Evolutionary conservation across 2,113 vertebrate species (phyloP), one percentile per base, ranked within the genome.

Genomic region (Leptocoma aspasia): DNA sequence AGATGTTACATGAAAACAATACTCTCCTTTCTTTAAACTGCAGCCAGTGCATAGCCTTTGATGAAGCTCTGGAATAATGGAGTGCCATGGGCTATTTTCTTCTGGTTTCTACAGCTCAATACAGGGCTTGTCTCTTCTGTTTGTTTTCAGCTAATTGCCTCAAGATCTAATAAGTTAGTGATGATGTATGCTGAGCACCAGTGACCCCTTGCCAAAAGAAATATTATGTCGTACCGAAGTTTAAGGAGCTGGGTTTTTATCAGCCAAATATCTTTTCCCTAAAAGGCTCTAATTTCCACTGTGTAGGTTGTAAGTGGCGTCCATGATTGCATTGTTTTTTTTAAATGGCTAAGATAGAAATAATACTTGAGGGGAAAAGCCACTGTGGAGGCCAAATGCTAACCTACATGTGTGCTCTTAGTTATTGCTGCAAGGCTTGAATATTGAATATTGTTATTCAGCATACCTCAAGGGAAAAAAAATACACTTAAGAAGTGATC

Each of bases 91-190:
- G 98, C 98, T 98, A 98, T 99, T 99, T 99, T 98, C 98, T 98
- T 97, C 98, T 97, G 94, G 96, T 98, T 98, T 98, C 97, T 97
- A 82, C 90, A 96, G 97, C 98, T 99, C 99, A 99, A 99, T 99
- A 98, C 98, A 97, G 82, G 95, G 98, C 98, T 99, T 99, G 99
- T 99, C 98, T 99, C 97, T 96, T 98, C 98, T 99, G 99, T 99
- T 99, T 99, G 99, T 99, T 99, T 99, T 99, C 98, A 93, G 97
- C 98, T 99, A 99, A 99, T 99, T 99, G 99, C 98, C 98, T 99
- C 97, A 97, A 99, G 98, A 98, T 99, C 98, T 99, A 99, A 99
- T 99, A 99, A 99, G 99, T 98, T 99, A 98, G 99, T 99, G 99
- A 99, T 99, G 99, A 99, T 98, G 98, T 99, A 98, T 88, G 96